These are phyloP conservation scores for Drosophila sordidula DNA, from an alignment of 2,888 invertebrate genomes.

Conservation along the genomic window DNA sequence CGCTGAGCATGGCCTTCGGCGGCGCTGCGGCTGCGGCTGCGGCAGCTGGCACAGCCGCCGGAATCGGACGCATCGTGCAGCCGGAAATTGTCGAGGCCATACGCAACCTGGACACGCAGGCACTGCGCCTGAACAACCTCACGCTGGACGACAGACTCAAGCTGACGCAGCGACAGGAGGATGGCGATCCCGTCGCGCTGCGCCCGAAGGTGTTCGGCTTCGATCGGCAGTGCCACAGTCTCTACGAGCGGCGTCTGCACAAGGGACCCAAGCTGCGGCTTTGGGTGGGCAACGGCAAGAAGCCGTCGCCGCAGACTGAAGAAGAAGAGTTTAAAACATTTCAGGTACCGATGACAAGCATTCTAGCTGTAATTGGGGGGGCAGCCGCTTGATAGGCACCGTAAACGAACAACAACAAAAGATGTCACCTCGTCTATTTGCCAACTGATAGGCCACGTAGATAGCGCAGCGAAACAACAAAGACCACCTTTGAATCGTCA, in stretches of 20 bases:
- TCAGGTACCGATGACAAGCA: conserved; percentile 53
- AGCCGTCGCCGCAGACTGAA: conserved; percentile 34
- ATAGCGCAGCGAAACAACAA: conserved; percentile 12
- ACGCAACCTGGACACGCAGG: conserved; percentile 78
- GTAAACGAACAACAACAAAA: conserved; percentile 10
- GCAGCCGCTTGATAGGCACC: conserved; percentile 28
- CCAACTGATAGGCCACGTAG: conserved; percentile 27
- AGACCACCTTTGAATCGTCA: conserved; percentile 7
- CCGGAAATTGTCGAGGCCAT: conserved; percentile 83
- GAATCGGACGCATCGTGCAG: conserved; percentile 65
- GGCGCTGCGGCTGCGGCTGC: background rate
- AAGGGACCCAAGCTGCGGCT: conserved; percentile 78
- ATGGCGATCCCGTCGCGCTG: conserved; percentile 50
- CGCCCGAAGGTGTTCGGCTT: conserved; percentile 57
- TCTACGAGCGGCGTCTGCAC: conserved; percentile 80
- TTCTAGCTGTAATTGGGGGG: conserved; percentile 25
- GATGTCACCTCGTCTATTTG: conserved; percentile 11
- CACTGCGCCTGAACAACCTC: conserved; percentile 80
- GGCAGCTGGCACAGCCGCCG: background rate
- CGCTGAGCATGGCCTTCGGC: conserved; percentile 55
- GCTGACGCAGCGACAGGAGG: conserved; percentile 19
- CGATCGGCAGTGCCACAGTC: conserved; percentile 53
- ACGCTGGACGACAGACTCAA: conserved; percentile 50
- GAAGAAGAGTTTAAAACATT: conserved; percentile 57
- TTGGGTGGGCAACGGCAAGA: conserved; percentile 56